These are phyloP conservation scores for Enchytraeus crypticus DNA, from an alignment of 2,888 invertebrate species.

Conservation along the genomic window DNA sequence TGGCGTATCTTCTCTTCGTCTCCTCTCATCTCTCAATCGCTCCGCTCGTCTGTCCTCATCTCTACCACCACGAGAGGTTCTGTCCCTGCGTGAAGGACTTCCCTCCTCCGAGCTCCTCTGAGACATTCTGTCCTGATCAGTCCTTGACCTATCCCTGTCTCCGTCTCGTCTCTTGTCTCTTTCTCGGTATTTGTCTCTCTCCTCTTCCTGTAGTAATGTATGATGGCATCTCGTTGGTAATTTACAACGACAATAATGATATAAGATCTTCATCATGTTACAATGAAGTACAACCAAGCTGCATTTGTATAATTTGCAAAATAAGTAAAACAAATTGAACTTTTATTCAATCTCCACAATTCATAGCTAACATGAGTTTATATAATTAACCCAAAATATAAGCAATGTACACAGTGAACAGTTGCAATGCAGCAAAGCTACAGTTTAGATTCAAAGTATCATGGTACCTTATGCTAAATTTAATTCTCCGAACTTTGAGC, in stretches of 20 bases:
- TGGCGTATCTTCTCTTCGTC: background rate
- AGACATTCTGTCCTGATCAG: background rate
- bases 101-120: background rate
- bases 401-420: too few relatives aligned
- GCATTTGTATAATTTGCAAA: background rate
- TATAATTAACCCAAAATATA: too few relatives aligned
- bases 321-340: background rate
- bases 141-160: conserved; percentile 9
- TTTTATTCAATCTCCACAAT: too few relatives aligned
- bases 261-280: background rate
- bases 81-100: background rate
- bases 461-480: too few relatives aligned
- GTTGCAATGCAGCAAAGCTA: too few relatives aligned
- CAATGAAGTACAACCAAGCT: background rate
- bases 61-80: background rate
- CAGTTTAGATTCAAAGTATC: too few relatives aligned
- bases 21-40: background rate
- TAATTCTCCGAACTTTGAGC: too few relatives aligned
- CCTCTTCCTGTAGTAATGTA: conserved; percentile 19
- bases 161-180: conserved; percentile 17
- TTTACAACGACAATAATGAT: background rate
- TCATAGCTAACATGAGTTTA: too few relatives aligned
- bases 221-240: background rate
- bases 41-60: background rate
- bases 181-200: conserved; percentile 21